These are phyloP conservation scores for Phortica variegata DNA, from an alignment of 1,140 invertebrate species.

Conservation along the genomic window DNA sequence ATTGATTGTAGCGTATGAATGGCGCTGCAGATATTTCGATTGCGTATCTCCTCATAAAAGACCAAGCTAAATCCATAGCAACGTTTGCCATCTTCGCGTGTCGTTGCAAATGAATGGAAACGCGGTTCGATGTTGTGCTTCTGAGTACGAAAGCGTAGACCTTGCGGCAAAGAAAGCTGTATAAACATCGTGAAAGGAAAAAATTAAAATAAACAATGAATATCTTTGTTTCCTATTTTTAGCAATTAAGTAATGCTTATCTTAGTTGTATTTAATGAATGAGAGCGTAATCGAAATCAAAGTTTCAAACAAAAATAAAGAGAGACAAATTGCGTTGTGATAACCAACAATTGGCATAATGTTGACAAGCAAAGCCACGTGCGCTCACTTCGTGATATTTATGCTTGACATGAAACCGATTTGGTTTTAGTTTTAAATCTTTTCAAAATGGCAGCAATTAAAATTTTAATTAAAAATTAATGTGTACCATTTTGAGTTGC, in stretches of 20 bases:
- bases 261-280: conserved; percentile 1
- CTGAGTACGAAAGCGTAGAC: conserved; percentile 90
- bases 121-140: conserved; percentile 84
- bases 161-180: conserved; percentile 87
- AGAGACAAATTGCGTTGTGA: background rate
- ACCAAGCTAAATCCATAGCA: conserved; percentile 92
- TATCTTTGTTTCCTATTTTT: background rate
- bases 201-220: background rate
- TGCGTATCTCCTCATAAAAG: conserved; percentile 94
- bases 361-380: too few species aligned
- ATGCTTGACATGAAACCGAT: conserved; percentile 19
- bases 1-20: conserved; percentile 92
- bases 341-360: background rate
- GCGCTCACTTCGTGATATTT: conserved; percentile 27
- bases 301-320: conserved; percentile 22
- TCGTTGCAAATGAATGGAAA: conserved; percentile 97
- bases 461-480: too few species aligned
- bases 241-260: too few species aligned
- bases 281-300: conserved; percentile 10
- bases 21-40: conserved; percentile 87
- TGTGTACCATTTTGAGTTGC: too few species aligned
- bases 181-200: too few species aligned
- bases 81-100: conserved; percentile 91
- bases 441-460: too few species aligned
- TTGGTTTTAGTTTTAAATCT: conserved; percentile 20